These are phyloP conservation scores for Ciconia nigra DNA, from an alignment of 2,797 vertebrate genomes.

Conservation along the genomic window DNA sequence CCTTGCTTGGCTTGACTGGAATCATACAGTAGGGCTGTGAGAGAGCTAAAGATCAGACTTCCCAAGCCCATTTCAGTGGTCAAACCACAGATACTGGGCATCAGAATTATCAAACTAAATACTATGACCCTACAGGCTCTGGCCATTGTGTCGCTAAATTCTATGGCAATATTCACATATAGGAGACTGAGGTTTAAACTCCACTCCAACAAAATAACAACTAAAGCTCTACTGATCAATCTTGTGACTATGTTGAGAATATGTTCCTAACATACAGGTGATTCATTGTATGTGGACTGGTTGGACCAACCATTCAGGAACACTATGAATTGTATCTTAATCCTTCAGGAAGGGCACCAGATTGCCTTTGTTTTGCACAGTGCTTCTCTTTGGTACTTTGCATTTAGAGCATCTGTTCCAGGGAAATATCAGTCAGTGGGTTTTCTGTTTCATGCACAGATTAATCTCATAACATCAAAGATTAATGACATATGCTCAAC, in stretches of 20 bases:
- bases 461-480: conserved; percentile 12
- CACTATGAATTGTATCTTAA: background rate
- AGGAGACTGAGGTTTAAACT: background rate
- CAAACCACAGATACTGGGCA: background rate
- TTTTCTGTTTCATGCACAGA: background rate
- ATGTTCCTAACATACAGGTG: background rate
- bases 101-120: background rate
- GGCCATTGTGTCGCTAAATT: background rate
- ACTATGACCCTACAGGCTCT: background rate
- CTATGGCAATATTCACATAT: background rate
- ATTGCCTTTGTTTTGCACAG: background rate
- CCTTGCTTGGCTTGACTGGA: background rate
- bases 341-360: background rate
- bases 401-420: conserved; percentile 14
- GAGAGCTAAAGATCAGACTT: background rate
- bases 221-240: background rate
- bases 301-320: background rate
- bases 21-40: background rate
- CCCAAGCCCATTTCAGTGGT: background rate
- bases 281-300: background rate
- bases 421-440: background rate
- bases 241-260: background rate
- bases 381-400: background rate
- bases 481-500: background rate
- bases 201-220: background rate